Percentiles rank a stretch among this genome's conserved stretches.
Evolutionary conservation across 2,888 invertebrate genomes (phyloP).

Genomic region (Ashinkailepas kermadecensis): DNA sequence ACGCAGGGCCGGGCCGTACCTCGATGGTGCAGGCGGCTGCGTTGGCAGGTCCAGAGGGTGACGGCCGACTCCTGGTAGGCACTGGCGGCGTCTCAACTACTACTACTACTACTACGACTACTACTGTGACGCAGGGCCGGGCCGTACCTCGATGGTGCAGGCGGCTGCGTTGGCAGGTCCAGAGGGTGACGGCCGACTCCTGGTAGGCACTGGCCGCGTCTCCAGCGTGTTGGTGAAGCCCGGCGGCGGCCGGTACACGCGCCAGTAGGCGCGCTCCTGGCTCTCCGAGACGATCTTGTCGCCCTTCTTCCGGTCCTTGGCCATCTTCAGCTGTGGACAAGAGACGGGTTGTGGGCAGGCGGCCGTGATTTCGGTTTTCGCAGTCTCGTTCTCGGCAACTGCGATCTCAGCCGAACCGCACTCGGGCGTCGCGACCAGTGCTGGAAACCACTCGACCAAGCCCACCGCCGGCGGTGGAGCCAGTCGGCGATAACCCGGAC

Average conservation of each 20-base stretch:
- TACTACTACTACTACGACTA: too few relatives aligned
- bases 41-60: constrained; percentile 31
- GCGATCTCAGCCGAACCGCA: too few relatives aligned
- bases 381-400: too few relatives aligned
- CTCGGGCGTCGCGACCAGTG: too few relatives aligned
- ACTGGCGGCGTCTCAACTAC: constrained; percentile 45
- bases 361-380: too few relatives aligned
- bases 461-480: too few relatives aligned
- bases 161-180: neutral
- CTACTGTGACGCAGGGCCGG: too few relatives aligned
- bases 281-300: constrained; percentile 94
- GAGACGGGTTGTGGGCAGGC: too few relatives aligned
- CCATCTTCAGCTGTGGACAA: constrained; percentile 60
- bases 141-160: neutral
- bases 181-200: neutral
- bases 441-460: too few relatives aligned
- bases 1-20: too few relatives aligned
- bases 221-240: constrained; percentile 77
- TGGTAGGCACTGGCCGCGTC: neutral
- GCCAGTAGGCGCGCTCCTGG: constrained; percentile 97
- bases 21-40: too few relatives aligned
- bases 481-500: too few relatives aligned
- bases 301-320: constrained; percentile 89
- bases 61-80: constrained; percentile 19
- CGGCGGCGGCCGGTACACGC: constrained; percentile 87